Evolutionary conservation across 2,113 vertebrate species (phyloP).

Genomic region (Danionella cerebrum): DNA sequence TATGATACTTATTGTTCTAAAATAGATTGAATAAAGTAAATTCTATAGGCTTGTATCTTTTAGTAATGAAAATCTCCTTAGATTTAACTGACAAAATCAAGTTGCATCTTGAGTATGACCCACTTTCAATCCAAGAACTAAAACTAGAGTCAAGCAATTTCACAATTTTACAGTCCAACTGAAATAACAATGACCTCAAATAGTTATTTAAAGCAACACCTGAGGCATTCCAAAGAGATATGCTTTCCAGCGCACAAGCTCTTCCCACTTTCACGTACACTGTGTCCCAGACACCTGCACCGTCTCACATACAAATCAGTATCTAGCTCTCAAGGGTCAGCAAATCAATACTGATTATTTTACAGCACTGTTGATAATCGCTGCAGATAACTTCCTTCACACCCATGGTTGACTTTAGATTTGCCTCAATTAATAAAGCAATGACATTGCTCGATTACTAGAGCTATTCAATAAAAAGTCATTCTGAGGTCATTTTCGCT

Average conservation of each 20-base stretch:
- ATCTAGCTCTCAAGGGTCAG: background rate
- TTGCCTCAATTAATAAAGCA: background rate
- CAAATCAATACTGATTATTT: slow-evolving; percentile 13
- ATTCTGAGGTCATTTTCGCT: background rate
- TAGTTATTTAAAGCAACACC: background rate
- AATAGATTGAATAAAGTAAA: no score
- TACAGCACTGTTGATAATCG: slow-evolving; percentile 7
- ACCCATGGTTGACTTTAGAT: background rate
- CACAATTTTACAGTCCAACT: background rate
- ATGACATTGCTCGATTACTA: background rate
- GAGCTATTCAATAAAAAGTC: background rate
- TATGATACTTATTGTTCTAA: no score
- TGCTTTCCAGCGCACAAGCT: background rate
- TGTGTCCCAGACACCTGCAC: slow-evolving; percentile 5
- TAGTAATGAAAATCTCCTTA: no score
- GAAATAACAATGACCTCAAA: background rate
- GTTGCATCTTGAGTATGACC: background rate
- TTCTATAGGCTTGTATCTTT: no score
- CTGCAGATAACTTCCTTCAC: slow-evolving; percentile 5
- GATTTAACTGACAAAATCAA: no score
- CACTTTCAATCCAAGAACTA: background rate
- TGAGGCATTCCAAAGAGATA: background rate
- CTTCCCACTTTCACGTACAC: background rate
- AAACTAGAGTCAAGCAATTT: background rate
- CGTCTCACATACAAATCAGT: slow-evolving; percentile 11